A percentile compares a stretch with the other conserved stretches of the same genome.
phyloP scores from a whole-genome alignment of 2,797 vertebrate genomes.

The Cottoperca gobio region DNA sequence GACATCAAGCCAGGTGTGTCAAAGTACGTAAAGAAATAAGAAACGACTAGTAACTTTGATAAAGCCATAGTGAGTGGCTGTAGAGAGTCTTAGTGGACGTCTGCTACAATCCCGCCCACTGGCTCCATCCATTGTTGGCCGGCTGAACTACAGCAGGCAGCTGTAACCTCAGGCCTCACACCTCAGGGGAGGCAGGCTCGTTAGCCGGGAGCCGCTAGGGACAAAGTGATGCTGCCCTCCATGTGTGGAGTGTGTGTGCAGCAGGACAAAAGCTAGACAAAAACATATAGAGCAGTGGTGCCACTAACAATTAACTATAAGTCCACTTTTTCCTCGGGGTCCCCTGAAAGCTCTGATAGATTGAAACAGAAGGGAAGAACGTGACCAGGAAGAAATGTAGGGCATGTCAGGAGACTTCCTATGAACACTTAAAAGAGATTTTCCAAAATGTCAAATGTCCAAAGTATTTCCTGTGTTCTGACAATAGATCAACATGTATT shows the following conservation, averaged over 20 bases:
- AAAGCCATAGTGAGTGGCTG: background rate
- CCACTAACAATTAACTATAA: slow-evolving; percentile 41
- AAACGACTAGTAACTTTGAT: slow-evolving; percentile 1
- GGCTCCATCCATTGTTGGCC: slow-evolving; percentile 25
- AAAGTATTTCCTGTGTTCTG: background rate
- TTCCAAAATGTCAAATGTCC: slow-evolving; percentile 1
- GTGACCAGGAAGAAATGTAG: slow-evolving; percentile 37
- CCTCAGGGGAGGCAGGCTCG: slow-evolving; percentile 12
- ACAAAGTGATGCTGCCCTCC: background rate
- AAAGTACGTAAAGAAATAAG: background rate
- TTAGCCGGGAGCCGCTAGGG: slow-evolving; percentile 18
- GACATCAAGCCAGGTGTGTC: background rate
- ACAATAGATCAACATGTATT: background rate
- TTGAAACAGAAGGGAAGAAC: slow-evolving; percentile 33
- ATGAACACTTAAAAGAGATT: background rate
- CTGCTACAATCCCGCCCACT: background rate
- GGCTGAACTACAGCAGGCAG: slow-evolving; percentile 29
- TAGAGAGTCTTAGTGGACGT: slow-evolving; percentile 13
- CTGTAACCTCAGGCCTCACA: slow-evolving; percentile 17
- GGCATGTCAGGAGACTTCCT: background rate
- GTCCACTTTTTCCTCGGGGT: slow-evolving; percentile 33
- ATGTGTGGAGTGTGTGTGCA: background rate
- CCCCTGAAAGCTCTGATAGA: slow-evolving; percentile 30
- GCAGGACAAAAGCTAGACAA: slow-evolving; percentile 14
- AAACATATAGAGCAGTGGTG: slow-evolving; percentile 32